phyloP scores from a whole-genome alignment of 2,888 invertebrate genomes.

The Eristalinus aeneus region DNA sequence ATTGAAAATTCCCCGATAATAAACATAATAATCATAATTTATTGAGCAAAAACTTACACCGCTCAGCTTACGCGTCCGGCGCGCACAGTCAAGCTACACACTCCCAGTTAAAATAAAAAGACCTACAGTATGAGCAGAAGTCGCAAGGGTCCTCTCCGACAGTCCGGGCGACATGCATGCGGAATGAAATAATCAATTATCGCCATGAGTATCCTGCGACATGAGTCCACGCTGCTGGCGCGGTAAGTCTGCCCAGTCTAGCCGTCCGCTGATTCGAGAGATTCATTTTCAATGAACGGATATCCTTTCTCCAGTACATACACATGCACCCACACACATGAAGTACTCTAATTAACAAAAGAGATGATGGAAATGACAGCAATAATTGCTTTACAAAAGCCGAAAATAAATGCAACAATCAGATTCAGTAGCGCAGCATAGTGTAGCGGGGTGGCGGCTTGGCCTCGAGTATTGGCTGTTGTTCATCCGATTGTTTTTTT shows the following conservation, averaged over 20 bases:
- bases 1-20: conserved; percentile 27
- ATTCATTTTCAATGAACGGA: conserved; percentile 47
- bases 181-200: conserved; percentile 66
- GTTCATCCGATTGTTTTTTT: conserved; percentile 12
- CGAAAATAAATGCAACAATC: conserved; percentile 71
- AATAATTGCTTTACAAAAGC: conserved; percentile 71
- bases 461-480: conserved; percentile 55
- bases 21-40: conserved; percentile 54
- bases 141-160: neutral
- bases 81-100: neutral
- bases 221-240: conserved; percentile 56
- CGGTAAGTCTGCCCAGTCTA: conserved; percentile 13
- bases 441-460: neutral
- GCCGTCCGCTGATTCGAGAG: conserved; percentile 8
- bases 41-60: conserved; percentile 16
- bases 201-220: conserved; percentile 54
- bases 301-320: conserved; percentile 48
- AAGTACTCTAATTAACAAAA: conserved; percentile 70
- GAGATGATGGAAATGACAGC: conserved; percentile 71
- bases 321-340: conserved; percentile 18
- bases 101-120: neutral
- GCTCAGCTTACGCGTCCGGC: neutral
- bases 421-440: conserved; percentile 44
- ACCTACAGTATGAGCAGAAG: conserved; percentile 17
- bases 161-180: conserved; percentile 38